Evolutionary conservation across 2,797 vertebrate genomes (phyloP), one percentile per base, ranked within the genome.

Genomic region (Percopsis omiscomaycus): DNA sequence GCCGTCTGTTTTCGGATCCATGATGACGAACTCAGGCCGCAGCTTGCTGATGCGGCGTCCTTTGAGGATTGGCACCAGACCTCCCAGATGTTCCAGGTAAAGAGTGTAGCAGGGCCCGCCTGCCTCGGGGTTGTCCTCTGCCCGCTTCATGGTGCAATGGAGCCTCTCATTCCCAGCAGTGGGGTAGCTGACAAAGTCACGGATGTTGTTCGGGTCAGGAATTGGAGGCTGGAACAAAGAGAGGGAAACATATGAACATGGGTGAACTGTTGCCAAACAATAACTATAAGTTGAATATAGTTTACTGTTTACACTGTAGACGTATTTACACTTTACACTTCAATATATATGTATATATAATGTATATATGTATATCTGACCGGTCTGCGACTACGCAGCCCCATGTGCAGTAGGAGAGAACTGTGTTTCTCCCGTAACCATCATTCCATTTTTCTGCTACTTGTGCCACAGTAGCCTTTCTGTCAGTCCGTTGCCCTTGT

Each of bases 161-260:
- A 99, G 93, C 27, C 98, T 89, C 84, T 99, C 98, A 11, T 96
- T 99, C 58, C 98, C 95, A 2, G 94, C 90, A 13, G 97, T 97
- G 42, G 98, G 97, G 85, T 98, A 99, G 92, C 97, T 99, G 86
- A 99, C 97, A 80, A 99, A 99, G 92, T 99, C 97, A 49, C 98
- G 93, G 93, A 98, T 98, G 88, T 99, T 99, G 94, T 96, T 99
- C 75, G 97, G 96, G 90, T 99, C 98, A 81, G 98, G 98, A 77
- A 99, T 99, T 29, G 98, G 98, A 84, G 98, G 98, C 97, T 99
- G 47, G 51, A 78, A 82, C 76, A 82, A 80, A 80, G 78, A 74
- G 57, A 76, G 77, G 68, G 84, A 82, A 70, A 44, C 63, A 63
- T 59, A 69, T 69, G 61, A 59, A 42, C 58, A 61, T 44, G 74